A percentile compares a stretch with the other conserved stretches of the same genome.
Evolutionary conservation across 2,797 vertebrate genomes (phyloP).

Genomic region (Rallus crepitans): DNA sequence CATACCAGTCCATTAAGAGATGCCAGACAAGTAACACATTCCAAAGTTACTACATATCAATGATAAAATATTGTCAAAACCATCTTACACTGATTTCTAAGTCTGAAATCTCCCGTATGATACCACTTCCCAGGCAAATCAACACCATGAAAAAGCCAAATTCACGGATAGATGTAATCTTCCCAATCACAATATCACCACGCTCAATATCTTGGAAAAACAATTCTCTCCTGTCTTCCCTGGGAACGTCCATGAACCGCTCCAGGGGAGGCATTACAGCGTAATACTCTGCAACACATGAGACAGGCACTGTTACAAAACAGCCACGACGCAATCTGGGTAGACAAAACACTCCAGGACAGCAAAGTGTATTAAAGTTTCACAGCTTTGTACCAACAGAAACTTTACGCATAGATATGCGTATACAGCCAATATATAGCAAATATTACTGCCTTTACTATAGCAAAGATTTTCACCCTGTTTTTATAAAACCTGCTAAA

Average conservation of each 20-base stretch:
- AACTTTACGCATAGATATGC: rapidly evolving
- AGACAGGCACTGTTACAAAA: background rate
- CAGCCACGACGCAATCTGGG: rapidly evolving
- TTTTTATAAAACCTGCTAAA: too few species aligned
- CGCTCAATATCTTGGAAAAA: conserved; percentile 93
- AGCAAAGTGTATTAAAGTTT: rapidly evolving
- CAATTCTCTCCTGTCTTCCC: conserved; percentile 86
- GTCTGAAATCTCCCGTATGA: conserved; percentile 89
- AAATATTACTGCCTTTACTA: too few species aligned
- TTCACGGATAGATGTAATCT: conserved; percentile 92
- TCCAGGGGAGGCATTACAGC: conserved; percentile 93
- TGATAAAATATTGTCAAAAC: background rate
- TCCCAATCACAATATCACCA: conserved; percentile 92
- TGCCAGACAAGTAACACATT: rapidly evolving
- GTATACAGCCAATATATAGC: too few species aligned
- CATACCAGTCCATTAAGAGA: rapidly evolving
- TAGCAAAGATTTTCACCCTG: rapidly evolving
- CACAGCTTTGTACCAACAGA: rapidly evolving
- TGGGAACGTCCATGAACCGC: conserved; percentile 92
- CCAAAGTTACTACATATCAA: background rate
- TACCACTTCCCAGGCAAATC: conserved; percentile 89
- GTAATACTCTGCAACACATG: conserved; percentile 83
- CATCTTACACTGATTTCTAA: conserved; percentile 91
- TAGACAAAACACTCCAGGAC: rapidly evolving
- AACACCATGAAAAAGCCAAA: conserved; percentile 97